Conservation (phyloP, 2,888 invertebrate genomes). For the Nephrotoma flavescens region DNA sequence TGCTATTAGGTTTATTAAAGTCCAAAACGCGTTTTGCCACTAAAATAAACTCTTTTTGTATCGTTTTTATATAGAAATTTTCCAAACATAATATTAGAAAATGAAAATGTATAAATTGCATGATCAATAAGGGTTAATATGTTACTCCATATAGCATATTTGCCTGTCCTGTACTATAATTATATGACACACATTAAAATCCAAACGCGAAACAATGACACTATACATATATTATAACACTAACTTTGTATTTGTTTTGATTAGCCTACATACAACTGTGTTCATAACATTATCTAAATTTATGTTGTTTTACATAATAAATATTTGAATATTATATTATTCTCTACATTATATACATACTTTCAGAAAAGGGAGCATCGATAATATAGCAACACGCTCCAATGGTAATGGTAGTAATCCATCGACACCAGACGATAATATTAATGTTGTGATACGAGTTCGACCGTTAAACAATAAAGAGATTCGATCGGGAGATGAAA, state of each 20-base stretch:
- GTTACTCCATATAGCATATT: not conserved
- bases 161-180: not conserved
- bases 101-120: not conserved
- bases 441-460: conserved; percentile 79
- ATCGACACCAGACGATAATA: conserved; percentile 55
- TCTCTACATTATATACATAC: not conserved
- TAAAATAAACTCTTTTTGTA: too few species aligned
- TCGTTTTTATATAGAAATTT: not conserved
- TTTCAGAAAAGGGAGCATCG: conserved; percentile 29
- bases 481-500: conserved; percentile 47
- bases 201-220: not conserved
- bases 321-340: not conserved
- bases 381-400: conserved; percentile 29
- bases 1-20: too few species aligned
- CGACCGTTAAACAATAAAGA: conserved; percentile 69
- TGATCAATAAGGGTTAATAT: not conserved
- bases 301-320: not conserved
- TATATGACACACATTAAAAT: not conserved
- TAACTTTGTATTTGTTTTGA: not conserved
- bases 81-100: not conserved
- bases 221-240: not conserved
- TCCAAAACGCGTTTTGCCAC: not conserved
- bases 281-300: not conserved
- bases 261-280: not conserved
- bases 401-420: conserved; percentile 30